Conservation (phyloP, 2,797 vertebrate species). For the Muraenolepis orangiensis region DNA sequence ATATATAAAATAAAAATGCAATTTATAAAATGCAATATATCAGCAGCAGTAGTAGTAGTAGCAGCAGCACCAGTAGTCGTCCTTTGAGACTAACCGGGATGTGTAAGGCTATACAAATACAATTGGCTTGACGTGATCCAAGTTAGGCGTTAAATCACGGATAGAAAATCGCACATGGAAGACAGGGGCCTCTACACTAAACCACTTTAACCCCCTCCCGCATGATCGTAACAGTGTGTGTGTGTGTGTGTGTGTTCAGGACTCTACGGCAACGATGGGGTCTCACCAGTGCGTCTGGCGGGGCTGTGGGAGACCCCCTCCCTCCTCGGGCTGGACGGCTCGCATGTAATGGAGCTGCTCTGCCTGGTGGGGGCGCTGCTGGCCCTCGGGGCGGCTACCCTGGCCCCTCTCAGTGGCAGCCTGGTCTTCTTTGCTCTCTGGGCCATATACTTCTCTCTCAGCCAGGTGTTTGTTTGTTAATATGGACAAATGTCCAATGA, state of each 20-base stretch:
- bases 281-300: conserved; percentile 69
- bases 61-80: no score
- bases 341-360: conserved; percentile 77
- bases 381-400: conserved; percentile 66
- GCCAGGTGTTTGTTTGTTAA: conserved; percentile 65
- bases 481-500: no score
- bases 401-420: conserved; percentile 61
- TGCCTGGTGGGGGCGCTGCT: conserved; percentile 70
- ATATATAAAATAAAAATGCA: no score
- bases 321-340: conserved; percentile 67
- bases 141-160: neutral
- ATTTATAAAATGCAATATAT: no score
- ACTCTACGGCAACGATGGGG: conserved; percentile 73
- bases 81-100: no score
- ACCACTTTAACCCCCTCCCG: neutral
- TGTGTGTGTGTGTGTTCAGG: conserved; percentile 49
- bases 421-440: conserved; percentile 72
- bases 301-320: conserved; percentile 69
- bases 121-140: neutral
- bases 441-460: conserved; percentile 71
- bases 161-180: neutral
- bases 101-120: no score
- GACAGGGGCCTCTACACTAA: neutral
- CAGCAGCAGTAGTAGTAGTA: no score
- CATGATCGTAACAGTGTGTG: neutral